Base-by-base conservation (phyloP, 92 coral and sea anemone species). In the Hydrozoanthus gracilis region DNA sequence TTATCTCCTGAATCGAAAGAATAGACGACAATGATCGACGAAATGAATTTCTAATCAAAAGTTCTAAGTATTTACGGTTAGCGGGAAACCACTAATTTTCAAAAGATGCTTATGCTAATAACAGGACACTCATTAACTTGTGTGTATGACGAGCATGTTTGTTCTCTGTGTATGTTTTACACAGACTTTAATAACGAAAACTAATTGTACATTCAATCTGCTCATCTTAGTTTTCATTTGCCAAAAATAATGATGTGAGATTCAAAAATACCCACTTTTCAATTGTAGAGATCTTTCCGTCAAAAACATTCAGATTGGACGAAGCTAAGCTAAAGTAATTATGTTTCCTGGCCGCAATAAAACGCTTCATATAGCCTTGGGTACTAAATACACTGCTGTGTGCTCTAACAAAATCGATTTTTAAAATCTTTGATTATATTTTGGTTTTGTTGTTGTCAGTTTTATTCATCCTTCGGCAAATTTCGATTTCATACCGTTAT, bases 111-210 rank as follows among this genome's bases (percentile, higher is more conserved):
- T 16, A 1, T 79, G 55, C 84, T 62, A 45, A 79, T 78, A 49
- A 80, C 61, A 60, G 66, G 47, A 10, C 74, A 15, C 85, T 80
- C 85, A 65, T 80, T 80, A 80, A 65, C n/a, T 47, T 80, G 84
- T 65, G 54, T 46, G 84, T 65, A 44, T 46, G 46, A 49, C 48
- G 27, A 47, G 16, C 47, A 60, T 80, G 74, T 80, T 80, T 80
- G 74, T 27, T 15, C 46, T 80, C 54, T 49, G n/a, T 80, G 85
- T 80, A 51, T 80, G 85, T 80, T 80, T 80, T 80, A 16, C 73
- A 64, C 74, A 64, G 85, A 80, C 85, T 80, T 50, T 80, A 80
- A 80, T 80, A 80, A 80, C 73, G 58, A 80, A 80, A 80, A 80
- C 85, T 64, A 80, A 80, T 64, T 64, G 74, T 64, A 18, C 47